A percentile compares a stretch with the other conserved stretches of the same genome.
These are phyloP conservation scores for Chironex yamaguchii DNA, from an alignment of 30 jellyfish, hydroid and myxozoan species.

Conservation along the genomic window DNA sequence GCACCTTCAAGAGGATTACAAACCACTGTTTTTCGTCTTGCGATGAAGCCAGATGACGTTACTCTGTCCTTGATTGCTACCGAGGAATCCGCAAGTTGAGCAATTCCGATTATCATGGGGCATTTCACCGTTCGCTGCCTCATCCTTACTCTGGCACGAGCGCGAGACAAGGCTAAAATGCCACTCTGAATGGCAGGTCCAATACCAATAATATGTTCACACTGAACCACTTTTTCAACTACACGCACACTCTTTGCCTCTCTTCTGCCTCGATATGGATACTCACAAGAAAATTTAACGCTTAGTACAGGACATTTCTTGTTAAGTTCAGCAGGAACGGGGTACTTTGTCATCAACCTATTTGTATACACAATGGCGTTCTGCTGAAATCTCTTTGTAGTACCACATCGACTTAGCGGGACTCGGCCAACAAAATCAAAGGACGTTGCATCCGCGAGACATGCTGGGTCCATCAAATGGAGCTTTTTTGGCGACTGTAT, in stretches of 20 bases:
- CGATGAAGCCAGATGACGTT: slow-evolving; percentile 37
- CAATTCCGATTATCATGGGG: slow-evolving; percentile 81
- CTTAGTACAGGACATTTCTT: slow-evolving; percentile 72
- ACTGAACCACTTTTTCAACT: slow-evolving; percentile 38
- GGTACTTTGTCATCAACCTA: slow-evolving; percentile 57
- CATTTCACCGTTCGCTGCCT: slow-evolving; percentile 63
- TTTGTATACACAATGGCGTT: slow-evolving; percentile 66
- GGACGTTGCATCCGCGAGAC: slow-evolving; percentile 69
- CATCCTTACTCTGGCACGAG: slow-evolving; percentile 43
- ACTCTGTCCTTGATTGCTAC: slow-evolving; percentile 48
- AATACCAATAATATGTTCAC: slow-evolving; percentile 68
- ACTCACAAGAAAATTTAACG: slow-evolving; percentile 62
- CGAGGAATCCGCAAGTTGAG: slow-evolving; percentile 59
- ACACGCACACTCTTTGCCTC: slow-evolving; percentile 56
- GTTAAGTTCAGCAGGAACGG: slow-evolving; percentile 41
- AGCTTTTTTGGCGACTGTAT: slow-evolving; percentile 57
- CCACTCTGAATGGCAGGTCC: slow-evolving; percentile 73
- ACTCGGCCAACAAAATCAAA: slow-evolving; percentile 71
- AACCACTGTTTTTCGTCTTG: slow-evolving; percentile 34
- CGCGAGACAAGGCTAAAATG: slow-evolving; percentile 32
- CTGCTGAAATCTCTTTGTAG: slow-evolving; percentile 28
- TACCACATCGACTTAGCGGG: slow-evolving; percentile 55
- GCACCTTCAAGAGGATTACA: slow-evolving; percentile 62
- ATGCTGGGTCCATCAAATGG: slow-evolving; percentile 69
- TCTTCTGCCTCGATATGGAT: slow-evolving; percentile 43